A percentile compares a stretch with the other conserved stretches of the same genome.
phyloP scores from a whole-genome alignment of 1,140 invertebrate genomes.

The Drosophila novamexicana region DNA sequence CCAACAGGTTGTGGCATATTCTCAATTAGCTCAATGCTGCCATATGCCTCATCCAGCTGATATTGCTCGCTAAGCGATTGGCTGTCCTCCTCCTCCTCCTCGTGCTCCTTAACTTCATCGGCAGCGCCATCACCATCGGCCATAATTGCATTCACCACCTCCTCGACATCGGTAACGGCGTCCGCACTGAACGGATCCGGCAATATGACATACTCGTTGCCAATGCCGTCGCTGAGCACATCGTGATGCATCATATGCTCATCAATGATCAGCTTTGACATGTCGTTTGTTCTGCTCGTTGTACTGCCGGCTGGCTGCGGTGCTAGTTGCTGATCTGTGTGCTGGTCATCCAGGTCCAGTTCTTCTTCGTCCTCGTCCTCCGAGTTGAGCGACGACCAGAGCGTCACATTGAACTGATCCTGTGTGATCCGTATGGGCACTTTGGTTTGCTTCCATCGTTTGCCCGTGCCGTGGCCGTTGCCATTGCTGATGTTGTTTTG shows the following conservation, averaged over 20 bases:
- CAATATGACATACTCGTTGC: conserved; percentile 76
- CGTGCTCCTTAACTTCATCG: neutral
- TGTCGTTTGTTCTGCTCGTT: conserved; percentile 27
- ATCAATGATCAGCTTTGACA: conserved; percentile 69
- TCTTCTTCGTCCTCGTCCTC: conserved; percentile 74
- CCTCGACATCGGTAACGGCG: conserved; percentile 70
- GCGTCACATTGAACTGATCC: conserved; percentile 73
- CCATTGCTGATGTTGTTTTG: conserved; percentile 7
- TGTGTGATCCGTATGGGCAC: conserved; percentile 74
- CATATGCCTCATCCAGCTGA: conserved; percentile 66
- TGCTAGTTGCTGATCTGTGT: conserved; percentile 1
- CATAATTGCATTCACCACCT: conserved; percentile 75
- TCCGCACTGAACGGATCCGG: conserved; percentile 73
- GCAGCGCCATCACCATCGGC: conserved; percentile 40
- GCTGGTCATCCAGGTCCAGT: conserved; percentile 48
- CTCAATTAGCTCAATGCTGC: conserved; percentile 70
- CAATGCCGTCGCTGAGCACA: conserved; percentile 69
- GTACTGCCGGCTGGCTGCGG: neutral
- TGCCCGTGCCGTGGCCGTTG: conserved; percentile 21
- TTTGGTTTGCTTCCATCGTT: conserved; percentile 77
- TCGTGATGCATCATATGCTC: conserved; percentile 70
- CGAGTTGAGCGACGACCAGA: conserved; percentile 71
- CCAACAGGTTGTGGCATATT: conserved; percentile 73
- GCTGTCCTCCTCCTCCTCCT: conserved; percentile 57
- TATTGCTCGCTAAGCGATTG: conserved; percentile 68